Evolutionary conservation across 2,888 invertebrate genomes (phyloP).

Genomic region (Epinotia brunnichana): DNA sequence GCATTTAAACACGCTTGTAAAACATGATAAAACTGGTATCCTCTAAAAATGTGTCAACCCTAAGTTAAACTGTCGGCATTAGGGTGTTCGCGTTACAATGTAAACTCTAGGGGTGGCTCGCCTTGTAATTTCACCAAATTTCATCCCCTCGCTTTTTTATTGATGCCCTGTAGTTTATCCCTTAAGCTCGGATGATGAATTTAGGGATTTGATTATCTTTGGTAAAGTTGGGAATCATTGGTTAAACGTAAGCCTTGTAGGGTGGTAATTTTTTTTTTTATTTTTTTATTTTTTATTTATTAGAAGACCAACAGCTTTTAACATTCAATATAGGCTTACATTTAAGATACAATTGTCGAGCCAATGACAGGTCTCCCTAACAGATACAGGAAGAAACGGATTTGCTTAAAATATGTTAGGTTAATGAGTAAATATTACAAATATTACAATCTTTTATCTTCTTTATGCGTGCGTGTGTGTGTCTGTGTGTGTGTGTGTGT

Average conservation of each 20-base stretch:
- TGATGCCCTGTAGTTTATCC: conserved; percentile 50
- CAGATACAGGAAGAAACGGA: too few species aligned
- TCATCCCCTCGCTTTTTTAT: conserved; percentile 72
- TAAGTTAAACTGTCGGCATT: conserved; percentile 76
- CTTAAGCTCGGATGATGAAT: conserved; percentile 43
- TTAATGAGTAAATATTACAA: too few species aligned
- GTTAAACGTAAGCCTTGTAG: conserved; percentile 27
- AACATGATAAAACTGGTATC: neutral
- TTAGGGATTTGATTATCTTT: conserved; percentile 43
- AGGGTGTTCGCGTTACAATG: conserved; percentile 68
- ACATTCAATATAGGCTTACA: too few species aligned
- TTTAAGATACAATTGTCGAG: too few species aligned
- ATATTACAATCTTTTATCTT: too few species aligned
- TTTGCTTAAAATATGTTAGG: too few species aligned
- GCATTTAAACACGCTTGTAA: conserved; percentile 4
- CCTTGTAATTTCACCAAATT: conserved; percentile 82
- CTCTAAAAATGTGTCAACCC: conserved; percentile 58
- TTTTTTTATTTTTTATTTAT: too few species aligned
- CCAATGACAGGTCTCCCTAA: too few species aligned
- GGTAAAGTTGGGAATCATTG: conserved; percentile 39
- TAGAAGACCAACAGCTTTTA: too few species aligned
- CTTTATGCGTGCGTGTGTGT: too few species aligned
- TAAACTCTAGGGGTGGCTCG: conserved; percentile 66
- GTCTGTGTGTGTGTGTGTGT: too few species aligned
- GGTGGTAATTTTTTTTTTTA: too few species aligned